phyloP scores from a whole-genome alignment of 2,797 vertebrate species.

The Hemitrygon akajei region DNA sequence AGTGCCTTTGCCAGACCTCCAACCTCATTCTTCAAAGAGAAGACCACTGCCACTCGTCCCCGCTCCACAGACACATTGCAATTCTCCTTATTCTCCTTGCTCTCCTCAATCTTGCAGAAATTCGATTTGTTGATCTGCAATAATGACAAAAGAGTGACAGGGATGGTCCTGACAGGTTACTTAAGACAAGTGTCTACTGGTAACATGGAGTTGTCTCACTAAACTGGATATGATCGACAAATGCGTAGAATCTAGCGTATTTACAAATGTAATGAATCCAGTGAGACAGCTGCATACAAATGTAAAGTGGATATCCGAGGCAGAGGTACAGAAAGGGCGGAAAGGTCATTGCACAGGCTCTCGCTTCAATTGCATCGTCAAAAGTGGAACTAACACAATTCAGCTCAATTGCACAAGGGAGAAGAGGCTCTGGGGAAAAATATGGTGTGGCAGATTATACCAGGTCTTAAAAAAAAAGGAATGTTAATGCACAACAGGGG shows the following conservation, averaged over 20 bases:
- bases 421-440: not conserved
- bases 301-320: not conserved
- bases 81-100: conserved; percentile 77
- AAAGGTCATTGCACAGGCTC: not conserved
- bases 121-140: conserved; percentile 71
- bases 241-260: not conserved
- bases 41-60: conserved; percentile 77
- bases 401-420: not conserved
- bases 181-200: too few species aligned
- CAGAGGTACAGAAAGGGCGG: not conserved
- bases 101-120: conserved; percentile 82
- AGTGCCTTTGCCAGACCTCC: conserved; percentile 91
- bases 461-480: too few species aligned
- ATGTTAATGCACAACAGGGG: too few species aligned
- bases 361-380: not conserved
- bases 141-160: not conserved
- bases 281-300: not conserved
- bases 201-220: not conserved
- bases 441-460: not conserved
- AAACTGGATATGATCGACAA: not conserved
- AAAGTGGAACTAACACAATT: not conserved
- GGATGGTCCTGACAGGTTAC: not conserved
- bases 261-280: not conserved
- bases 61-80: conserved; percentile 56
- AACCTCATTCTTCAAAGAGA: conserved; percentile 94